Evolutionary conservation across 2,797 vertebrate genomes (phyloP).

Genomic region (Oryzias dopingdopingensis): DNA sequence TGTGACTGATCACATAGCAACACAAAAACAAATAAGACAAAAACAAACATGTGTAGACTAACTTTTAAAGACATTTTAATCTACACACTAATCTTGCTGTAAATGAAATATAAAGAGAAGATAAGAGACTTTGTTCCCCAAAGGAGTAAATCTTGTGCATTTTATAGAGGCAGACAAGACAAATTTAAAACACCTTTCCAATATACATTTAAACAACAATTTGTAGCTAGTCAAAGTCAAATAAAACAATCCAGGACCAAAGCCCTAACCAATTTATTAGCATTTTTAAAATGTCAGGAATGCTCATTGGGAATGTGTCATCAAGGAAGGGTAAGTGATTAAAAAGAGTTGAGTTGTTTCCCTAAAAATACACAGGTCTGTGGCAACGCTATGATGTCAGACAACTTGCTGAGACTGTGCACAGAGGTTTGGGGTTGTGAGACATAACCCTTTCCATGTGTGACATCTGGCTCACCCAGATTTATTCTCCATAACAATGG

Average conservation of each 20-base stretch:
- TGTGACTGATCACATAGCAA: too few relatives aligned
- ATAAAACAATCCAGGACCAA: constrained; percentile 1
- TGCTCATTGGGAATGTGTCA: constrained; percentile 1
- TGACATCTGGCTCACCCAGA: constrained; percentile 24
- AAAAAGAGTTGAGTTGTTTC: constrained; percentile 47
- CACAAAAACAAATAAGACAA: too few relatives aligned
- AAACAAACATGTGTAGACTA: too few relatives aligned
- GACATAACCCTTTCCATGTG: constrained; percentile 59
- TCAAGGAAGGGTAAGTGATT: constrained; percentile 40
- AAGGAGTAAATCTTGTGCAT: too few relatives aligned
- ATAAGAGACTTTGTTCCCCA: too few relatives aligned
- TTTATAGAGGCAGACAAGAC: too few relatives aligned
- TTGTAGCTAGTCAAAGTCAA: constrained; percentile 9
- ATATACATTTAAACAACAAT: constrained; percentile 2
- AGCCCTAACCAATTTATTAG: constrained; percentile 13
- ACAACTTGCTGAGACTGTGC: constrained; percentile 26
- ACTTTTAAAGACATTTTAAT: too few relatives aligned
- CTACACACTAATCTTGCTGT: too few relatives aligned
- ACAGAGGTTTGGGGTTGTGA: constrained; percentile 17
- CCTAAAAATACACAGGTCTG: constrained; percentile 46
- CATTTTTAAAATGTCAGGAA: constrained; percentile 26
- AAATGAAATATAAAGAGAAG: too few relatives aligned
- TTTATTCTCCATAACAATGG: constrained; percentile 12
- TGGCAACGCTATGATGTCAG: constrained; percentile 64
- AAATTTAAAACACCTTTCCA: not conserved